A percentile compares a stretch with the other conserved stretches of the same genome.
These are phyloP conservation scores for Pionites leucogaster DNA, from an alignment of 2,113 vertebrate species.

Conservation along the genomic window DNA sequence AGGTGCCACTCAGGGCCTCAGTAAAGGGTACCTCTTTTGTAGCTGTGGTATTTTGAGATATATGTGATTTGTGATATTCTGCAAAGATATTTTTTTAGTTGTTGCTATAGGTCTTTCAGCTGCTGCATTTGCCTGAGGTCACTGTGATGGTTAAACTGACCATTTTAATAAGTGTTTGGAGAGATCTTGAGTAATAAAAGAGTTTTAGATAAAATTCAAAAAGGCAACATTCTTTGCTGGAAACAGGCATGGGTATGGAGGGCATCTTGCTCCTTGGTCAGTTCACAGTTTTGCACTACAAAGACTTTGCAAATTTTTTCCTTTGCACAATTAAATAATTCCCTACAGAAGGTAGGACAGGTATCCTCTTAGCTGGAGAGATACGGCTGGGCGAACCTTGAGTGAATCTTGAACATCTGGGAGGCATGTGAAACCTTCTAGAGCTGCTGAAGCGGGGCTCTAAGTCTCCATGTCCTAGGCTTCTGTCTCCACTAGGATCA, in stretches of 20 bases:
- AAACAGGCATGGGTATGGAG: neutral
- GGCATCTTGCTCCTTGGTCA: neutral
- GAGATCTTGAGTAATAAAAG: neutral
- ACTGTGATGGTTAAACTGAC: neutral
- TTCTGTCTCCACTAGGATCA: neutral
- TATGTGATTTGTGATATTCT: neutral
- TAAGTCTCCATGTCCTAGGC: neutral
- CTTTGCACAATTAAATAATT: neutral
- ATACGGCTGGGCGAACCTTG: rapidly evolving
- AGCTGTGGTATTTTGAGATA: neutral
- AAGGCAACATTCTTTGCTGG: neutral
- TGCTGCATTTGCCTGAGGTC: neutral
- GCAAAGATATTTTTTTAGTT: neutral
- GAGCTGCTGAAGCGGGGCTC: neutral
- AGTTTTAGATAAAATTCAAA: neutral
- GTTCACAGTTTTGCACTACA: neutral
- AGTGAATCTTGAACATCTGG: rapidly evolving
- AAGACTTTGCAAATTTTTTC: neutral
- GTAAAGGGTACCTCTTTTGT: neutral
- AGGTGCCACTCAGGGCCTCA: neutral
- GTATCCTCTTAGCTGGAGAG: neutral
- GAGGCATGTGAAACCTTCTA: neutral
- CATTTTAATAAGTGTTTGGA: neutral
- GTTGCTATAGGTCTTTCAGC: neutral
- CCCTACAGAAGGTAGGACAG: neutral